Conservation (phyloP, 2,888 invertebrate species). For the Ctenicera cuprea region DNA sequence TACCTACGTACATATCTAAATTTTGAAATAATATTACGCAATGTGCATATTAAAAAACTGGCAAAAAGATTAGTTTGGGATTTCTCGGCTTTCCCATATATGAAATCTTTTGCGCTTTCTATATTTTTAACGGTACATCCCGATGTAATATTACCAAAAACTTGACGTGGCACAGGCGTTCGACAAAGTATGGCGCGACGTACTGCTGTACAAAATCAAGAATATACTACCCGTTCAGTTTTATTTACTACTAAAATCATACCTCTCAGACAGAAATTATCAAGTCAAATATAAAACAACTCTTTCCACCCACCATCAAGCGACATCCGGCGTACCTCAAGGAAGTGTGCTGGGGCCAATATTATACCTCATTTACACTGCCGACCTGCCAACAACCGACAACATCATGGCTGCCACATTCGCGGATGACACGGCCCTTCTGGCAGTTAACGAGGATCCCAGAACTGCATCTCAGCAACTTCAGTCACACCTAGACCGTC, state of each 20-base stretch:
- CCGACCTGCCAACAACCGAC: not conserved
- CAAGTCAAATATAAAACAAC: no score
- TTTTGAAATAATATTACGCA: no score
- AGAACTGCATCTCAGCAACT: not conserved
- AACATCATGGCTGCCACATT: not conserved
- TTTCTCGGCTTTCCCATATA: no score
- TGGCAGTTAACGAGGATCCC: not conserved
- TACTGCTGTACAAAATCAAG: no score
- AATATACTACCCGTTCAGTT: no score
- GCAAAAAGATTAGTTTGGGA: no score
- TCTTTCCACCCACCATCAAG: slow-evolving; percentile 1
- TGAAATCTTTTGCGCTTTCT: no score
- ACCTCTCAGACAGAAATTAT: not conserved
- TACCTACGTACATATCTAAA: no score
- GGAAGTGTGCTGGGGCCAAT: slow-evolving; percentile 19
- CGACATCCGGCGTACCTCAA: slow-evolving; percentile 11
- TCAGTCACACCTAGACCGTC: not conserved
- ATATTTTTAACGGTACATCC: no score
- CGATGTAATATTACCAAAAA: no score
- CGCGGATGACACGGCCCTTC: not conserved
- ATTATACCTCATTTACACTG: slow-evolving; percentile 14
- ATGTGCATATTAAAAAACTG: no score
- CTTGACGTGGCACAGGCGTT: not conserved
- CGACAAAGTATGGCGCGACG: not conserved
- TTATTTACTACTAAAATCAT: slow-evolving; percentile 20